phyloP scores from a whole-genome alignment of 2,113 vertebrate species.

The Phalacrocorax carbo region DNA sequence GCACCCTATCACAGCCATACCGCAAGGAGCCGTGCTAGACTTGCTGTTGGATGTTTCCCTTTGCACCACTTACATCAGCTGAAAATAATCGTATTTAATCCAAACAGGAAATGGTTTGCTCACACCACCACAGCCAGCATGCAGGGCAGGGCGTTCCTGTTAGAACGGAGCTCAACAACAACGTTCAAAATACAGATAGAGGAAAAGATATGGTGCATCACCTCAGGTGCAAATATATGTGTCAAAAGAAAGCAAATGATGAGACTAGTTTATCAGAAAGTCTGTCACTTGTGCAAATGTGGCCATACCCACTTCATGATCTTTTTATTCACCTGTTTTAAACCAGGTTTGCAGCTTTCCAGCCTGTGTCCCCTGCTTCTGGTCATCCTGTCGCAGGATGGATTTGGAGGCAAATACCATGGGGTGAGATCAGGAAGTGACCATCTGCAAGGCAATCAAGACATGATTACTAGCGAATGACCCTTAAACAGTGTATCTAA shows the following conservation, averaged over 20 bases:
- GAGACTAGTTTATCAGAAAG: background rate
- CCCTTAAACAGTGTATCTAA: background rate
- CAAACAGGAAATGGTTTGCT: slow-evolving; percentile 54
- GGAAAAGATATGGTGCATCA: background rate
- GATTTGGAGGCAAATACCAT: background rate
- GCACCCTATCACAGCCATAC: background rate
- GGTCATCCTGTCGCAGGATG: background rate
- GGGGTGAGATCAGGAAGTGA: background rate
- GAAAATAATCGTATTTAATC: slow-evolving; percentile 49
- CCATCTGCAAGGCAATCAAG: background rate
- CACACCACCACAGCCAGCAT: background rate
- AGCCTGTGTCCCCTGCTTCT: background rate
- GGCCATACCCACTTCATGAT: background rate
- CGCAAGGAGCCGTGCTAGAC: slow-evolving; percentile 35
- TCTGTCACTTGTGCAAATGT: background rate
- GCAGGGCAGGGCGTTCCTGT: slow-evolving; percentile 8
- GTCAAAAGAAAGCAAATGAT: background rate
- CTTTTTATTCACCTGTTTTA: background rate
- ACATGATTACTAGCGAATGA: background rate
- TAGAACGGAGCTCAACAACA: background rate
- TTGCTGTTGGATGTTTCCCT: slow-evolving; percentile 58
- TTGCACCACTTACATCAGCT: slow-evolving; percentile 7
- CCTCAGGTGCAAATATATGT: background rate
- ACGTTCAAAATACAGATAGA: slow-evolving; percentile 35
- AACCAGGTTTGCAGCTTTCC: background rate